These are phyloP conservation scores for Papilio xuthus DNA, from an alignment of 1,140 invertebrate species.

Conservation along the genomic window DNA sequence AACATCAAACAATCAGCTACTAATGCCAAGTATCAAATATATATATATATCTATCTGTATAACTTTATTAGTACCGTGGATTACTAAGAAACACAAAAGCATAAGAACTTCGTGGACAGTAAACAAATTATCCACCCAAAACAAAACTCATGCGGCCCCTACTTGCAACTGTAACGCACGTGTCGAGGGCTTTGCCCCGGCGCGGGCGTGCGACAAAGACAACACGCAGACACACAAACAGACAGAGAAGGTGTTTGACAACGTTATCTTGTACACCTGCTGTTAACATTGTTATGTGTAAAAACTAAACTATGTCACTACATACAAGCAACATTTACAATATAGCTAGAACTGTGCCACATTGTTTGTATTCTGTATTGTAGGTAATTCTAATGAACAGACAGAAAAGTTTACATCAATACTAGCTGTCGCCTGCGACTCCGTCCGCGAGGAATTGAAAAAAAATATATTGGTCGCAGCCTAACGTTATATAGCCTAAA, in stretches of 20 bases:
- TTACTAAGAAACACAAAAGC: too few relatives aligned
- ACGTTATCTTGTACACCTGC: slow-evolving; percentile 42
- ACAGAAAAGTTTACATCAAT: too few relatives aligned
- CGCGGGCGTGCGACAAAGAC: slow-evolving; percentile 43
- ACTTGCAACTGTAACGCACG: slow-evolving; percentile 50
- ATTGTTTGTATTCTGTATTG: neutral
- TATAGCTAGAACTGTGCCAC: neutral
- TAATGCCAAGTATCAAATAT: too few relatives aligned
- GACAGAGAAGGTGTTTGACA: slow-evolving; percentile 38
- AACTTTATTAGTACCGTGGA: too few relatives aligned
- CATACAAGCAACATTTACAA: slow-evolving; percentile 17
- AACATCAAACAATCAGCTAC: too few relatives aligned
- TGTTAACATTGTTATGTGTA: slow-evolving; percentile 4
- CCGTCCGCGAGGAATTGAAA: too few relatives aligned
- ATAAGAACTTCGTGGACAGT: neutral
- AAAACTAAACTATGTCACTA: slow-evolving; percentile 28
- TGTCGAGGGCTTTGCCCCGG: slow-evolving; percentile 55
- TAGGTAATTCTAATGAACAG: too few relatives aligned
- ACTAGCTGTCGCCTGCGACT: too few relatives aligned
- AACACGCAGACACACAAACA: slow-evolving; percentile 21
- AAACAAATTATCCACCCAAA: slow-evolving; percentile 6
- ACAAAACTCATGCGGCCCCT: neutral
- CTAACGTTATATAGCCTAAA: too few relatives aligned
- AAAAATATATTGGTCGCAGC: too few relatives aligned
- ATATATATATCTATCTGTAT: too few relatives aligned